phyloP scores from a whole-genome alignment of 2,797 vertebrate species.

The Cyprinella venusta region DNA sequence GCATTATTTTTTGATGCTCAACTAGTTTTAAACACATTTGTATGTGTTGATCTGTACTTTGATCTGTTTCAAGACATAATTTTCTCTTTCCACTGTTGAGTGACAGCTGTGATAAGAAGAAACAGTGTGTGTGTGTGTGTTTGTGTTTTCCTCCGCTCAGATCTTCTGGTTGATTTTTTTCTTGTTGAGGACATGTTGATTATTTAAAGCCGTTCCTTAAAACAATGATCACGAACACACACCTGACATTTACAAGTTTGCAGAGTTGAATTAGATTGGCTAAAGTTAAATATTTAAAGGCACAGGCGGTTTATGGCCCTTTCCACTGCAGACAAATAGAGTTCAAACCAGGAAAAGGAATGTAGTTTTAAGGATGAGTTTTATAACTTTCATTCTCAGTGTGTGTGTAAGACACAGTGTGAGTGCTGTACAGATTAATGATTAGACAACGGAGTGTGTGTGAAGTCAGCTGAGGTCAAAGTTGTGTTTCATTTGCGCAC shows the following conservation, averaged over 20 bases:
- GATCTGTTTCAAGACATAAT: too few relatives aligned
- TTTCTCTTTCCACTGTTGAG: too few relatives aligned
- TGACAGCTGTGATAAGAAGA: too few relatives aligned
- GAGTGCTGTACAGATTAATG: neutral
- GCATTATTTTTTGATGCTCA: too few relatives aligned
- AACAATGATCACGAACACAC: neutral
- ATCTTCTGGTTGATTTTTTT: neutral
- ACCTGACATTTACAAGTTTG: slow-evolving; percentile 21
- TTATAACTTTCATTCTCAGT: neutral
- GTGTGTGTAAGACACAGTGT: too few relatives aligned
- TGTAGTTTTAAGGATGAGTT: neutral
- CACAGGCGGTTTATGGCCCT: neutral
- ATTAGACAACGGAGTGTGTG: slow-evolving; percentile 3
- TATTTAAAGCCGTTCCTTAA: slow-evolving; percentile 9
- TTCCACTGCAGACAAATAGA: neutral
- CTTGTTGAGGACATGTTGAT: neutral
- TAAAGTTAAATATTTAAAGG: slow-evolving; percentile 15
- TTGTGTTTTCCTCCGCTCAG: neutral
- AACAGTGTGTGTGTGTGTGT: too few relatives aligned
- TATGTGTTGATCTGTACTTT: neutral
- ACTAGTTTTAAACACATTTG: too few relatives aligned
- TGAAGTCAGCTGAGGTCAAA: slow-evolving; percentile 5
- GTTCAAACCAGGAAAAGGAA: neutral
- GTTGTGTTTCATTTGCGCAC: neutral
- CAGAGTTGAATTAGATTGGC: slow-evolving; percentile 4